These are phyloP conservation scores for Ageneiosus marmoratus DNA, from an alignment of 2,113 vertebrate species.

Conservation along the genomic window DNA sequence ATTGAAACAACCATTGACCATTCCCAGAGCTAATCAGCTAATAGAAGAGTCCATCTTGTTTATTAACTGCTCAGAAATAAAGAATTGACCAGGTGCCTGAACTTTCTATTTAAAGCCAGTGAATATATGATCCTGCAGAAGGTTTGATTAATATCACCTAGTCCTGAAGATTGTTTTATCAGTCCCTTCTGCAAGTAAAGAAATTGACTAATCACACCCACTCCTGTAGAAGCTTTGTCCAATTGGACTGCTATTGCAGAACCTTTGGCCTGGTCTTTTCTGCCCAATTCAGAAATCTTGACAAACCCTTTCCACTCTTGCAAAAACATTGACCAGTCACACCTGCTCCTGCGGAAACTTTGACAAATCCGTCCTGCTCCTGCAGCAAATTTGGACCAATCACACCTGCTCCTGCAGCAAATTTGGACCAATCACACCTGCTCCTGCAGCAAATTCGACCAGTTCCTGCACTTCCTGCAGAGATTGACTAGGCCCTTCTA, in stretches of 20 bases:
- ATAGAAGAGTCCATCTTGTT: not conserved
- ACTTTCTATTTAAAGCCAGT: not conserved
- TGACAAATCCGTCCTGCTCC: not conserved
- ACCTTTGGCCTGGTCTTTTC: not conserved
- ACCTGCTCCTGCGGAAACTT: not conserved
- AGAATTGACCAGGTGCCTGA: not conserved
- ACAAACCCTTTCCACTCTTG: not conserved
- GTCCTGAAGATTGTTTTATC: not conserved
- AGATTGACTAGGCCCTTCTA: no score
- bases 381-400: not conserved
- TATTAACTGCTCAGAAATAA: not conserved
- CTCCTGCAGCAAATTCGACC: no score
- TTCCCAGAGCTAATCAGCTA: not conserved
- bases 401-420: not conserved
- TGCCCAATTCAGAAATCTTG: no score
- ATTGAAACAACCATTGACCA: not conserved
- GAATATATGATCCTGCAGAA: not conserved
- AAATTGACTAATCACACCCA: not conserved
- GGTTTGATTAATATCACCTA: not conserved
- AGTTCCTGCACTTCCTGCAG: no score
- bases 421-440: not conserved
- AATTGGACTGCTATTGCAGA: not conserved
- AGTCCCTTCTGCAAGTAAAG: not conserved
- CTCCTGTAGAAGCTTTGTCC: not conserved
- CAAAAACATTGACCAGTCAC: not conserved